Conservation (phyloP, 2,113 vertebrate genomes). For the Phrynosoma platyrhinos region DNA sequence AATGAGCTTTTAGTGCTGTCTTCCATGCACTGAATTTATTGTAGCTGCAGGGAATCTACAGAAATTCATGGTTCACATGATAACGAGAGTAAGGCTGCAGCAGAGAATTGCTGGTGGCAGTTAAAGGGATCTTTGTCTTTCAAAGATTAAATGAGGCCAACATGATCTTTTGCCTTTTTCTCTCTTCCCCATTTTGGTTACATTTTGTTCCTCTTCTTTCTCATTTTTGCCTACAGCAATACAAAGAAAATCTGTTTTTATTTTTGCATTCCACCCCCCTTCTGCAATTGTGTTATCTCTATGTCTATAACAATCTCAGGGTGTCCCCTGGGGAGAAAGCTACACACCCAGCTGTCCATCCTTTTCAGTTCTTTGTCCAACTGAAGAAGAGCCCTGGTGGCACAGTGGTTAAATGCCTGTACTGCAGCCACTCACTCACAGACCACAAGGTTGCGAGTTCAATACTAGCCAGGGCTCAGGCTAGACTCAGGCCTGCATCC, state of each 20-base stretch:
- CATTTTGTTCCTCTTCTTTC: not conserved
- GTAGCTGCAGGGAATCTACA: not conserved
- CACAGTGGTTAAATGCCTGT: too few species aligned
- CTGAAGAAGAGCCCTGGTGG: too few species aligned
- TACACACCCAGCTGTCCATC: not conserved
- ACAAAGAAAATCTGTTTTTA: not conserved
- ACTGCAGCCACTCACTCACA: too few species aligned
- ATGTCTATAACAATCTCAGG: not conserved
- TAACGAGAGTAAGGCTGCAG: not conserved
- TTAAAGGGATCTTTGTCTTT: not conserved
- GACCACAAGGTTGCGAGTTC: too few species aligned
- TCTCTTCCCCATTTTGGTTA: not conserved
- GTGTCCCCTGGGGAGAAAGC: not conserved
- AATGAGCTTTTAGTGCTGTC: conserved; percentile 1
- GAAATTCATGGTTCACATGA: conserved; percentile 5
- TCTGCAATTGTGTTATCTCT: not conserved
- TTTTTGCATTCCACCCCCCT: not conserved
- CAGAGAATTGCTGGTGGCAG: not conserved
- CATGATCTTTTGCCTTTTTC: conserved; percentile 1
- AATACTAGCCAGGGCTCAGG: too few species aligned
- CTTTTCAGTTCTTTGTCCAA: accelerated
- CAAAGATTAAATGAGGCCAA: not conserved
- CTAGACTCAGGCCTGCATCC: too few species aligned
- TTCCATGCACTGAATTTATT: not conserved
- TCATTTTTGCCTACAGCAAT: not conserved